Percentiles rank a stretch among this genome's conserved stretches.
Conservation (phyloP, 1,140 invertebrate genomes). For the Drosophila nebulosa region DNA sequence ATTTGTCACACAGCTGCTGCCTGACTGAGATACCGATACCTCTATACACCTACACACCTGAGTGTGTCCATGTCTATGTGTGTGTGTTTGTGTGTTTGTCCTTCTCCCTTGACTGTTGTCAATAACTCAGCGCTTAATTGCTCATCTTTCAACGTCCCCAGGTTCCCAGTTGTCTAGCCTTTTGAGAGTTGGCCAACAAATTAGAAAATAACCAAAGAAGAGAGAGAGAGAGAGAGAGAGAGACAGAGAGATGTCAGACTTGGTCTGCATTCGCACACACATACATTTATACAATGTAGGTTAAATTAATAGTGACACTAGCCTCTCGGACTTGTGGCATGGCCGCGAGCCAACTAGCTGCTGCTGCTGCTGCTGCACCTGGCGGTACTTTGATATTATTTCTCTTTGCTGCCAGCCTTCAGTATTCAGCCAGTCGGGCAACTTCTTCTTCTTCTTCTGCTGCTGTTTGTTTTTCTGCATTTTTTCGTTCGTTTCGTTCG, state of each 20-base stretch:
- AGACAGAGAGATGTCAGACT: conserved; percentile 41
- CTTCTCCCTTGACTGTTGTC: conserved; percentile 48
- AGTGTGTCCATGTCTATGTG: background rate
- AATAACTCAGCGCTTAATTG: conserved; percentile 77
- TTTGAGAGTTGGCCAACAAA: conserved; percentile 33
- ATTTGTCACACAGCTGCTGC: conserved; percentile 63
- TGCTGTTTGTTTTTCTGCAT: conserved; percentile 22
- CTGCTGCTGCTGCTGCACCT: conserved; percentile 33
- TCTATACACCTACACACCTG: background rate
- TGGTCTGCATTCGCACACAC: conserved; percentile 13
- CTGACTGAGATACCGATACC: background rate
- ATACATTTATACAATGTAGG: conserved; percentile 49
- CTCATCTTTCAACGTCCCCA: conserved; percentile 73
- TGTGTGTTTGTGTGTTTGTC: conserved; percentile 3
- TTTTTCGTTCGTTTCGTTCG: conserved; percentile 24
- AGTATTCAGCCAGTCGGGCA: conserved; percentile 26
- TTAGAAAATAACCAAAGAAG: conserved; percentile 47
- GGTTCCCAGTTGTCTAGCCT: conserved; percentile 20
- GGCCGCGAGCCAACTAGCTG: conserved; percentile 31
- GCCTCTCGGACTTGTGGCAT: conserved; percentile 21
- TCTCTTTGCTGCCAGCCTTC: background rate
- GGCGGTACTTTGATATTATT: conserved; percentile 41
- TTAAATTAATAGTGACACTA: conserved; percentile 75
- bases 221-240: background rate
- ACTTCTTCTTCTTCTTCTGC: conserved; percentile 19